These are phyloP conservation scores for Corbicula japonica DNA, from an alignment of 2,888 invertebrate genomes.

Conservation along the genomic window DNA sequence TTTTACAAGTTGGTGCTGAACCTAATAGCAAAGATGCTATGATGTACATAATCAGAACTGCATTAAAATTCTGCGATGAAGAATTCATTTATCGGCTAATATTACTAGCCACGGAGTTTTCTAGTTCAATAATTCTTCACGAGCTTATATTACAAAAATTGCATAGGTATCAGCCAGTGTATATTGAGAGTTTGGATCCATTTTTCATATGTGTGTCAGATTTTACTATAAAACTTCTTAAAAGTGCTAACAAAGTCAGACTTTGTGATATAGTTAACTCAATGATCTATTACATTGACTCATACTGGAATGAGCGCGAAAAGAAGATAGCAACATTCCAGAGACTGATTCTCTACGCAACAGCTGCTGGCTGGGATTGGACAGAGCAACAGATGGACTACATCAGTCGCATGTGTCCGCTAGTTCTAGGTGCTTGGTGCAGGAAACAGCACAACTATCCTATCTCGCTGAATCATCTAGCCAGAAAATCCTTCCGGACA, in stretches of 20 bases:
- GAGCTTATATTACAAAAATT: conserved; percentile 76
- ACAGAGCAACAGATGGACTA: conserved; percentile 65
- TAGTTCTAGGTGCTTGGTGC: conserved; percentile 71
- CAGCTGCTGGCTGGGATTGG: conserved; percentile 78
- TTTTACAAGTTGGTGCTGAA: conserved; percentile 75
- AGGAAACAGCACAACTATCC: conserved; percentile 57
- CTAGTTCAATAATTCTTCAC: conserved; percentile 72
- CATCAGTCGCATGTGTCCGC: conserved; percentile 69
- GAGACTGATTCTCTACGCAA: conserved; percentile 74
- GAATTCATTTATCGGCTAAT: conserved; percentile 75
- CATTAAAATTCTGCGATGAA: conserved; percentile 76
- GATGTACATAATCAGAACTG: conserved; percentile 80
- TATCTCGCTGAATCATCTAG: conserved; percentile 69
- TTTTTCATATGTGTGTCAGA: conserved; percentile 72
- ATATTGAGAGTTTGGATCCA: conserved; percentile 74
- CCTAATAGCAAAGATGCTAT: conserved; percentile 79
- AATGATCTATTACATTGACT: conserved; percentile 78
- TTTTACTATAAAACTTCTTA: conserved; percentile 77
- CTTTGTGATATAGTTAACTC: conserved; percentile 70
- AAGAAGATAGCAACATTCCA: conserved; percentile 65
- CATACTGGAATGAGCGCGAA: conserved; percentile 74
- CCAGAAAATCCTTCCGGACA: conserved; percentile 67
- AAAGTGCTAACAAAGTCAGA: conserved; percentile 55
- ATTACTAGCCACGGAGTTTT: conserved; percentile 65
- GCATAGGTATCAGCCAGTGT: conserved; percentile 78